phyloP scores from a whole-genome alignment of 1,140 invertebrate genomes.

The Lithobius niger region DNA sequence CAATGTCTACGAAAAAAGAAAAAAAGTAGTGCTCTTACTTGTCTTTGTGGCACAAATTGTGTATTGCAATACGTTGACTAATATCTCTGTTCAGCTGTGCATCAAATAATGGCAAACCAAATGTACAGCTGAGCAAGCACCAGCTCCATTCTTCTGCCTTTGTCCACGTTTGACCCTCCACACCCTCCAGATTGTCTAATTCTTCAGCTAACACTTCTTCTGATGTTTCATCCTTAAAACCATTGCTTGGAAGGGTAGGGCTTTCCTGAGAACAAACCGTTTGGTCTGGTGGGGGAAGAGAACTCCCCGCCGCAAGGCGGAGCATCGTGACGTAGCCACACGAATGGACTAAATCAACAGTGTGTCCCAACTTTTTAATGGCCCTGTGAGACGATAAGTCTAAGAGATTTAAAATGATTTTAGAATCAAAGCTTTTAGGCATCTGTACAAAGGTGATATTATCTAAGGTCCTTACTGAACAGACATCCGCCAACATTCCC shows the following conservation, averaged over 20 bases:
- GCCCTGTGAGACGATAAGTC: background rate
- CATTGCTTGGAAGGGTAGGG: slow-evolving; percentile 47
- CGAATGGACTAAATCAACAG: slow-evolving; percentile 27
- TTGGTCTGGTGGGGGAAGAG: background rate
- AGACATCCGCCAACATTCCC: background rate
- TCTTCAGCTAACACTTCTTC: slow-evolving; percentile 56
- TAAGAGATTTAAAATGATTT: background rate
- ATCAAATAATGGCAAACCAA: slow-evolving; percentile 80
- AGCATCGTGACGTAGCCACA: slow-evolving; percentile 33
- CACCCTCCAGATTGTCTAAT: slow-evolving; percentile 43
- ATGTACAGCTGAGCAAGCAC: slow-evolving; percentile 62
- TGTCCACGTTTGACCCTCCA: slow-evolving; percentile 1
- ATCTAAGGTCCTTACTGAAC: background rate
- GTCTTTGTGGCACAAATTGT: slow-evolving; percentile 38
- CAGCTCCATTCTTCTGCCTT: slow-evolving; percentile 4
- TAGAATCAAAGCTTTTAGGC: background rate
- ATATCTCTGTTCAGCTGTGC: slow-evolving; percentile 57
- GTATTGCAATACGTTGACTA: slow-evolving; percentile 43
- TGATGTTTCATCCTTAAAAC: slow-evolving; percentile 53
- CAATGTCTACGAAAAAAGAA: slow-evolving; percentile 4
- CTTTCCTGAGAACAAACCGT: background rate
- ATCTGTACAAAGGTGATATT: background rate
- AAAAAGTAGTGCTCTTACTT: slow-evolving; percentile 33
- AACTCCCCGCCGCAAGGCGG: background rate
- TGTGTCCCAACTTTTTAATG: slow-evolving; percentile 23